Evolutionary conservation across 2,888 invertebrate species (phyloP), one percentile per base, ranked within the genome.

Genomic region (Linyphia triangularis): DNA sequence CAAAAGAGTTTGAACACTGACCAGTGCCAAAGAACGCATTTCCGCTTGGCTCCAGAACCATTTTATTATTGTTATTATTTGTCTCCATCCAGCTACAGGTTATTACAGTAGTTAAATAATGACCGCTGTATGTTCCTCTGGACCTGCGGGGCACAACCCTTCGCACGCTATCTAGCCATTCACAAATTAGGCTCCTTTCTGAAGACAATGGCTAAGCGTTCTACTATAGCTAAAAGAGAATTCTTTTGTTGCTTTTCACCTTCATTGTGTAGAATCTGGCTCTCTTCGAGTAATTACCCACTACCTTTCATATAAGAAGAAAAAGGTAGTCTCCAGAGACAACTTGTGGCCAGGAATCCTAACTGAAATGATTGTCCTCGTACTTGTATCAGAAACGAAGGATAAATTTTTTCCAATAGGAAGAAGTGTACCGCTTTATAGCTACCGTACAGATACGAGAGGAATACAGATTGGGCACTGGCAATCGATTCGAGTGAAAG

Each of bases 31-130:
- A 67, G 30, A 73, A 73, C 57, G 19, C 61, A 77, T 61, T 77
- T 77, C 77, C 63, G 77, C 63, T 77, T 40, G 26, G 75, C 28
- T 51, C 19, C 28, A 24, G 59, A 22, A 77, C 40, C 26, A 61
- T 63, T 33, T 43, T 19, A 33, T 73, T n/a, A 30, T 22, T 59
- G 22, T 61, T 77, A n/a, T 73, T 28, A 28, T 51, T 70, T 43
- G 13, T n/a, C 24, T 10, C 30, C 67, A 37, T 40, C 26, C 37
- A n/a, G 33, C 59, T 70, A 61, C 72, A 28, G 81, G 81, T 73
- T 81, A 88, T 88, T 81, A 75, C 81, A 81, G 59, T 81, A 19
- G 81, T 63, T 88, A 81, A 81, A 88, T 88, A 88, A 88, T 88
- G 81, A 51, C 81, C 81, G 30, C 40, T 28, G 67, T 78, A 78